phyloP scores from a whole-genome alignment of 2,797 vertebrate species.

The Centropyge bicolor region DNA sequence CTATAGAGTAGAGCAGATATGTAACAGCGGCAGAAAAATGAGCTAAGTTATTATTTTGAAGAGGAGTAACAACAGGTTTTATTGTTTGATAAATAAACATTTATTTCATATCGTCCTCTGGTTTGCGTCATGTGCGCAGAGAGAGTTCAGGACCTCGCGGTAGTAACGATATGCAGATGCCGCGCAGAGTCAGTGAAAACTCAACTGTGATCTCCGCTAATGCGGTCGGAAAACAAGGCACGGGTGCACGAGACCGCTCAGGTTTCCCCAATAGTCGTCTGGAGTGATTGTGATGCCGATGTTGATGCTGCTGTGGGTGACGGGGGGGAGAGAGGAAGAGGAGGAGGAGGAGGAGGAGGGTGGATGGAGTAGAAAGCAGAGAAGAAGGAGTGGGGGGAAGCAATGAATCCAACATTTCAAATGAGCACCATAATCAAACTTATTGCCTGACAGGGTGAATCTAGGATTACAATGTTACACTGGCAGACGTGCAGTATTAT shows the following conservation, averaged over 20 bases:
- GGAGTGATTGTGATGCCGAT: conserved; percentile 62
- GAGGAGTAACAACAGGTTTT: conserved; percentile 10
- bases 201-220: conserved; percentile 63
- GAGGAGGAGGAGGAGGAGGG: not conserved
- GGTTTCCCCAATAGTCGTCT: conserved; percentile 70
- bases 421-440: conserved; percentile 82
- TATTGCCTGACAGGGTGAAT: conserved; percentile 82
- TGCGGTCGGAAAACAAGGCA: conserved; percentile 67
- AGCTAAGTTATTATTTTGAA: not conserved
- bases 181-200: conserved; percentile 52
- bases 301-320: conserved; percentile 66
- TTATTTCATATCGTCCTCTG: conserved; percentile 17
- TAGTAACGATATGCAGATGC: conserved; percentile 64
- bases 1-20: conserved; percentile 9
- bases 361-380: conserved; percentile 3
- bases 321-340: not conserved
- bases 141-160: conserved; percentile 50
- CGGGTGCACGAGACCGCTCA: conserved; percentile 55
- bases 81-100: conserved; percentile 41
- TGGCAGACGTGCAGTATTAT: conserved; percentile 68
- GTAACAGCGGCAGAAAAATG: conserved; percentile 5
- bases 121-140: conserved; percentile 18
- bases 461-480: conserved; percentile 66
- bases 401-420: conserved; percentile 77
- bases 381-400: conserved; percentile 27